phyloP scores from a whole-genome alignment of 1,140 invertebrate genomes.

The Drosophila sp. region DNA sequence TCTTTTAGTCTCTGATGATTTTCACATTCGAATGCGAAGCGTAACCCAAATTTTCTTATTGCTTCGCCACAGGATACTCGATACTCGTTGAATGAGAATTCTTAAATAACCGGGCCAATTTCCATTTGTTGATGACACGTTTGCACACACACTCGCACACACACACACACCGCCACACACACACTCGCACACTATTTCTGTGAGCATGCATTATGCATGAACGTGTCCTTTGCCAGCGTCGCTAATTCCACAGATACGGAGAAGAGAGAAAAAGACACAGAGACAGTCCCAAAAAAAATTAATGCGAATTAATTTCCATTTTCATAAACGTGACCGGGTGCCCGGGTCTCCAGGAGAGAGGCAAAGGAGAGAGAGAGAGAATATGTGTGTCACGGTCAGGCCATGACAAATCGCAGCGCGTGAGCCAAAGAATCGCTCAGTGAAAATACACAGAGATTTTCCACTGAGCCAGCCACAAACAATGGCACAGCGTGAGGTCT shows the following conservation, averaged over 20 bases:
- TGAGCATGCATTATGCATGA: conserved; percentile 47
- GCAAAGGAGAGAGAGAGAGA: conserved; percentile 11
- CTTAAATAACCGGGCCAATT: conserved; percentile 35
- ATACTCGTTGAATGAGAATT: conserved; percentile 34
- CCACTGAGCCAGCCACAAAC: conserved; percentile 49
- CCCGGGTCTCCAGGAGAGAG: conserved; percentile 35
- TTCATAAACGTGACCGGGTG: conserved; percentile 43
- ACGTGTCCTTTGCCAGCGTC: conserved; percentile 71
- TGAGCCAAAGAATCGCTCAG: conserved; percentile 66
- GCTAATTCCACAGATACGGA: conserved; percentile 62
- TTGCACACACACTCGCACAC: conserved; percentile 27
- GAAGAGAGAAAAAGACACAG: conserved; percentile 16
- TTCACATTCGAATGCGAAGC: conserved; percentile 8
- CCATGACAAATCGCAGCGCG: conserved; percentile 76
- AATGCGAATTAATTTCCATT: conserved; percentile 76
- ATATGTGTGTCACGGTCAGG: conserved; percentile 76
- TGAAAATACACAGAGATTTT: conserved; percentile 27
- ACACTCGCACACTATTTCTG: not conserved
- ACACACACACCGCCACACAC: conserved; percentile 2
- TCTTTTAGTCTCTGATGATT: conserved; percentile 3
- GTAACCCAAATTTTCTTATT: conserved; percentile 16
- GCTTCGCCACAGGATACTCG: conserved; percentile 40
- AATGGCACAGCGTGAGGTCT: conserved; percentile 69
- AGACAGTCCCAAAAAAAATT: conserved; percentile 47
- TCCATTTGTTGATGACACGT: conserved; percentile 59